These are phyloP conservation scores for Nanorana parkeri DNA, from an alignment of 2,113 vertebrate genomes.

Conservation along the genomic window DNA sequence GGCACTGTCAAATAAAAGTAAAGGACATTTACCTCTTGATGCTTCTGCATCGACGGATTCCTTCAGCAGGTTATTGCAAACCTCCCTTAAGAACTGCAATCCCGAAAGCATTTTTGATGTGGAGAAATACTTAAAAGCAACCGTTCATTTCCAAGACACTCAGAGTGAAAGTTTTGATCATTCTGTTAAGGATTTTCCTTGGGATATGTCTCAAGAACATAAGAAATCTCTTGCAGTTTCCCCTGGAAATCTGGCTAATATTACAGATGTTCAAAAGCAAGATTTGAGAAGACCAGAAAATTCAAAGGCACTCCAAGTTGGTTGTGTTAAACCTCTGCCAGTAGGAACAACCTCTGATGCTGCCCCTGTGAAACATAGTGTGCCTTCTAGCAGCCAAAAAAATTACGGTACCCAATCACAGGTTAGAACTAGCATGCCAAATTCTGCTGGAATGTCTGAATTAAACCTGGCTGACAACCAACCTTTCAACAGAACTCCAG, in stretches of 20 bases:
- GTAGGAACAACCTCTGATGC: background rate
- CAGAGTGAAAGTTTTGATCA: constrained; percentile 61
- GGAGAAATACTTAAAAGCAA: constrained; percentile 87
- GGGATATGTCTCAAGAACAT: constrained; percentile 59
- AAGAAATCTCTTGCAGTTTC: constrained; percentile 41
- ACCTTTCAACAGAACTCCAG: background rate
- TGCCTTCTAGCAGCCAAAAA: background rate
- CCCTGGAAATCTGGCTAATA: constrained; percentile 52
- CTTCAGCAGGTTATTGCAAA: constrained; percentile 47
- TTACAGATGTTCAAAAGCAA: constrained; percentile 42
- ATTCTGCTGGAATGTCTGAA: background rate
- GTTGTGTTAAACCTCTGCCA: background rate
- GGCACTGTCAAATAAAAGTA: constrained; percentile 81
- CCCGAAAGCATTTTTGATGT: constrained; percentile 76
- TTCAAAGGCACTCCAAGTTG: background rate
- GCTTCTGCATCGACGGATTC: constrained; percentile 28
- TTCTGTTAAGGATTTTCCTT: constrained; percentile 53
- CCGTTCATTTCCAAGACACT: constrained; percentile 69
- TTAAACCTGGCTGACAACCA: background rate
- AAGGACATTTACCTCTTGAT: constrained; percentile 50
- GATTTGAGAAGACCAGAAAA: constrained; percentile 26
- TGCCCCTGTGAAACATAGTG: background rate
- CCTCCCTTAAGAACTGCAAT: constrained; percentile 68
- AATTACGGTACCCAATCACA: background rate
- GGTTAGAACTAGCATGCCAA: background rate